These are phyloP conservation scores for Troilus luridus DNA, from an alignment of 2,888 invertebrate species.

Conservation along the genomic window DNA sequence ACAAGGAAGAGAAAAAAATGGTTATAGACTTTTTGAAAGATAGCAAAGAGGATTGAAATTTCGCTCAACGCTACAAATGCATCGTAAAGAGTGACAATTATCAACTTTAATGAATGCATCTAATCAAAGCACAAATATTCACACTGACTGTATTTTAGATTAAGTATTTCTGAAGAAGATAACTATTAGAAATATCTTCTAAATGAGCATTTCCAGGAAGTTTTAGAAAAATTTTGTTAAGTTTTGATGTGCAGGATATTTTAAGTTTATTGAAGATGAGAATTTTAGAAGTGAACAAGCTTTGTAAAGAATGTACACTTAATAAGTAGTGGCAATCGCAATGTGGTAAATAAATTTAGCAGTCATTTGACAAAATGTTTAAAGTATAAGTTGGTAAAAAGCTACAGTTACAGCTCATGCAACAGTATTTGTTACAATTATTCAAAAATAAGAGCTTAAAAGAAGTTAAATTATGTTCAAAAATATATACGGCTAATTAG, in stretches of 20 bases:
- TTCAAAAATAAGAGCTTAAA: not conserved
- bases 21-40: constrained; percentile 39
- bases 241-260: not conserved
- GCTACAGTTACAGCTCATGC: not conserved
- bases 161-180: constrained; percentile 1
- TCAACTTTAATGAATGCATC: not conserved
- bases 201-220: not conserved
- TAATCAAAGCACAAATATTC: constrained; percentile 18
- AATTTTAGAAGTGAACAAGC: not conserved
- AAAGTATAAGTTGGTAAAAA: not conserved
- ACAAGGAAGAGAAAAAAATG: constrained; percentile 74
- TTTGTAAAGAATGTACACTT: not conserved
- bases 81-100: not conserved
- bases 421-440: not conserved
- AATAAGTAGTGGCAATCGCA: not conserved
- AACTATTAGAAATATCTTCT: not conserved
- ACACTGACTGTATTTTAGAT: constrained; percentile 36
- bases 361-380: not conserved
- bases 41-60: not conserved
- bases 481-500: too few species aligned
- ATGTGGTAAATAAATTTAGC: not conserved
- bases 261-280: not conserved
- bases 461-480: not conserved
- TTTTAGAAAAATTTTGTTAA: not conserved
- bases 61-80: not conserved